Base-by-base conservation (phyloP, 2,797 vertebrate species). In the Todus mexicanus region DNA sequence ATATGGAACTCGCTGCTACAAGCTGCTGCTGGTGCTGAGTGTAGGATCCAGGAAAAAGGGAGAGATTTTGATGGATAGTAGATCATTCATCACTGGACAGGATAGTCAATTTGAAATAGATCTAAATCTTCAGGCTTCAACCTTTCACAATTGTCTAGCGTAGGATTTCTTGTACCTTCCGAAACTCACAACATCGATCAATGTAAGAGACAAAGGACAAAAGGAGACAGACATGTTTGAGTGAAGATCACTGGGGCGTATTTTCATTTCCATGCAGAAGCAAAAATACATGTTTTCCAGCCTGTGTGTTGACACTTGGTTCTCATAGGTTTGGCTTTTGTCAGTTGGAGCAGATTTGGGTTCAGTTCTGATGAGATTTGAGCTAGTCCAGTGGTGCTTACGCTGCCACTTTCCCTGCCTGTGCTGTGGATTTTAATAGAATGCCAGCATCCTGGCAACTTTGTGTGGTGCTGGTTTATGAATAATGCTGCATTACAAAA, bases 311-410 rank as follows among this genome's bases (percentile, higher is more conserved):
- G 87, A 86, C 60, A n/a, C 59, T 87, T 71, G 48, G 26, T 15
- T 81, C 51, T 72, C 31, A 15, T 5, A 83, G 54, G 31, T 74
- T 93, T 82, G 42, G 7, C 3, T 73, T 66, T 61, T 82, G 65
- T 84, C 73, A 83, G 68, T 76, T 91, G 74, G 74, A 93, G 42
- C 0, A 1, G 73, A 56, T 73, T 93, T 37, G 53, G 53, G 48
- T 83, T 87, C 84, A 81, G 73, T 84, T 96, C 73, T 86, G 70
- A 17, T 26, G 87, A 75, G 83, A 80, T 86, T 74, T 93, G 64
- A 87, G 71, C 65, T 70, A 65, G n/a, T 87, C 65, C 61, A 83
- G 42, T 20, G 45, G 29, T 89, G 73, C 71, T 89, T 82, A 78
- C 2, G 0, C 89, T 92, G 84, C 31, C 2, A 2, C 65, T 88